Conservation (phyloP, 2,113 vertebrate genomes). For the Paraplagusia blochii region DNA sequence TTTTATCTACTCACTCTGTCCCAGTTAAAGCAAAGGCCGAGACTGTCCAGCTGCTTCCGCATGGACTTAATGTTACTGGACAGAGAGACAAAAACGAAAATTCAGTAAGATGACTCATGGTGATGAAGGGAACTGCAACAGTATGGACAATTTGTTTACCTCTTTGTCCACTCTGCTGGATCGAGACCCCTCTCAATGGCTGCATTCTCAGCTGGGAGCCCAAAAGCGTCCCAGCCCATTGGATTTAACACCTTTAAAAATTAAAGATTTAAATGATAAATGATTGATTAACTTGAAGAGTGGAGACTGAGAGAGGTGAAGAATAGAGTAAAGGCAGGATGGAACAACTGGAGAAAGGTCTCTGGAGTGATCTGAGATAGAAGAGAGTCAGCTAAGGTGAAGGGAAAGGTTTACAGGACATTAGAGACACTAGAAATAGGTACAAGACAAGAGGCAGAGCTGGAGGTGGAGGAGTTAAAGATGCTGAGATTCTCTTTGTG, state of each 20-base stretch:
- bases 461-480: too few relatives aligned
- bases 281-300: too few relatives aligned
- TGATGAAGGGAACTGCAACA: neutral
- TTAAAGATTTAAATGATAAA: too few relatives aligned
- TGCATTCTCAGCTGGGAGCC: constrained; percentile 95
- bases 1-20: constrained; percentile 83
- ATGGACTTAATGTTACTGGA: constrained; percentile 91
- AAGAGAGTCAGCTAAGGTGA: too few relatives aligned
- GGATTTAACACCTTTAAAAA: constrained; percentile 88
- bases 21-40: constrained; percentile 94
- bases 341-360: too few relatives aligned
- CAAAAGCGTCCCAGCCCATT: constrained; percentile 98
- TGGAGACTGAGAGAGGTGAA: too few relatives aligned
- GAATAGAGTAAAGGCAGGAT: too few relatives aligned
- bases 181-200: constrained; percentile 87
- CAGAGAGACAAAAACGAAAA: constrained; percentile 25
- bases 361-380: too few relatives aligned
- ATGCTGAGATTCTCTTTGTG: too few relatives aligned
- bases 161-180: constrained; percentile 90
- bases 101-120: neutral
- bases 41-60: constrained; percentile 85
- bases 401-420: too few relatives aligned
- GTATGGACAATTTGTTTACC: constrained; percentile 62
- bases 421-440: too few relatives aligned
- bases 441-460: too few relatives aligned